Conservation (phyloP, 2,888 invertebrate genomes). For the Sepioteuthis lessoniana region DNA sequence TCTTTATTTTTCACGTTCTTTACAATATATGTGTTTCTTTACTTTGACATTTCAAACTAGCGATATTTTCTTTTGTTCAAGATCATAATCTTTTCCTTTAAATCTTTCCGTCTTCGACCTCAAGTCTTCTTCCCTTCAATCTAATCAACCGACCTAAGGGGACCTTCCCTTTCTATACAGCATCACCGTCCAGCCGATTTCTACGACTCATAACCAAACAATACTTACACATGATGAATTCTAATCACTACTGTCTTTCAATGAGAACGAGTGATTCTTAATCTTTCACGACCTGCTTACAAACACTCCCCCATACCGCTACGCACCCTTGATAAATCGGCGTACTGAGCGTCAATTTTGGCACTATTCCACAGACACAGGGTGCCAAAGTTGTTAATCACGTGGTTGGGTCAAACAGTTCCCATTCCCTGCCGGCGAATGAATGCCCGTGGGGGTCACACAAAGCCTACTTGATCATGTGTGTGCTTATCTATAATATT, state of each 20-base stretch:
- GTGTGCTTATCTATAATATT: too few species aligned
- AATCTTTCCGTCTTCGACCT: background rate
- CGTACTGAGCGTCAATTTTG: background rate
- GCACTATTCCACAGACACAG: background rate
- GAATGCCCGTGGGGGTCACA: background rate
- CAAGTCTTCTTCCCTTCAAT: background rate
- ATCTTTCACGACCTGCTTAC: background rate
- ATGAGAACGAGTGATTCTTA: background rate
- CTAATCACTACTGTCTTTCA: background rate
- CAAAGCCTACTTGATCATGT: background rate
- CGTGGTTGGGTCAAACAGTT: constrained; percentile 10
- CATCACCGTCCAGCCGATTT: background rate
- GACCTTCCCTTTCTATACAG: background rate
- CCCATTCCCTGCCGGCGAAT: background rate
- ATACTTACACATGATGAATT: background rate
- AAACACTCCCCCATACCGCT: background rate
- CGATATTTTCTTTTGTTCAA: background rate
- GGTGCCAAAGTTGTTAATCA: constrained; percentile 33
- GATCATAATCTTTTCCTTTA: background rate
- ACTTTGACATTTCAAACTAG: background rate
- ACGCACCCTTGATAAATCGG: background rate
- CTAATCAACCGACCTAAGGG: background rate
- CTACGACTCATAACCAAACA: background rate
- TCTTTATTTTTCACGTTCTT: background rate
- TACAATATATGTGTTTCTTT: background rate